Evolutionary conservation across 2,888 invertebrate genomes (phyloP).

Genomic region (Nebria brevicollis): DNA sequence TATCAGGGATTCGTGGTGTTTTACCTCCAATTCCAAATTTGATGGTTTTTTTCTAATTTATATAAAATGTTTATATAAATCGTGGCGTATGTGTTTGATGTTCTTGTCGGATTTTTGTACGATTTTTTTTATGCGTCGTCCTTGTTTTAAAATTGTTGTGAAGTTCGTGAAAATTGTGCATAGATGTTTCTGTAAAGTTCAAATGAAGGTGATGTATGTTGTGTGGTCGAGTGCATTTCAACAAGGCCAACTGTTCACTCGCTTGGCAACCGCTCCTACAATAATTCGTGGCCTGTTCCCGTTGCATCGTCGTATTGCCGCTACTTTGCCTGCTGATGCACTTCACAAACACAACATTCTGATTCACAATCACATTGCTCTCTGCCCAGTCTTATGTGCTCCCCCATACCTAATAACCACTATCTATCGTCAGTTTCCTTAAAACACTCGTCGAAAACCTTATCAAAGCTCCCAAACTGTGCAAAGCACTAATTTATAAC

Average conservation of each 20-base stretch:
- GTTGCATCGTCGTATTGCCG: slow-evolving; percentile 4
- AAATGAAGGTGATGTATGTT: slow-evolving; percentile 55
- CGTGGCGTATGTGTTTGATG: no score
- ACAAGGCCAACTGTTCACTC: slow-evolving; percentile 57
- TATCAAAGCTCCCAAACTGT: no score
- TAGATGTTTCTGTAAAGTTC: slow-evolving; percentile 52
- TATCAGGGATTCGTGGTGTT: no score
- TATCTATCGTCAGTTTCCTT: not conserved
- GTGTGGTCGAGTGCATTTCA: slow-evolving; percentile 56
- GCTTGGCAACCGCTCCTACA: slow-evolving; percentile 56
- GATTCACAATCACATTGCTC: no score
- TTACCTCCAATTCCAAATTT: no score
- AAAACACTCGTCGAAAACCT: no score
- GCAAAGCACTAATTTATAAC: no score
- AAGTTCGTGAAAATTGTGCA: slow-evolving; percentile 41
- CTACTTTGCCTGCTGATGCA: not conserved
- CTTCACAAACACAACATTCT: not conserved
- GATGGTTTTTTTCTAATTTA: no score
- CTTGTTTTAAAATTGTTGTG: not conserved
- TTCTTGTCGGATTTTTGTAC: no score
- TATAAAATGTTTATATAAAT: no score
- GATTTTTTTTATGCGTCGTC: not conserved
- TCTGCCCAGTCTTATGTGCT: not conserved
- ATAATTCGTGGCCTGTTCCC: slow-evolving; percentile 34
- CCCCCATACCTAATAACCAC: not conserved